phyloP scores from a whole-genome alignment of 2,113 vertebrate species.

The Ceyx melanurus region DNA sequence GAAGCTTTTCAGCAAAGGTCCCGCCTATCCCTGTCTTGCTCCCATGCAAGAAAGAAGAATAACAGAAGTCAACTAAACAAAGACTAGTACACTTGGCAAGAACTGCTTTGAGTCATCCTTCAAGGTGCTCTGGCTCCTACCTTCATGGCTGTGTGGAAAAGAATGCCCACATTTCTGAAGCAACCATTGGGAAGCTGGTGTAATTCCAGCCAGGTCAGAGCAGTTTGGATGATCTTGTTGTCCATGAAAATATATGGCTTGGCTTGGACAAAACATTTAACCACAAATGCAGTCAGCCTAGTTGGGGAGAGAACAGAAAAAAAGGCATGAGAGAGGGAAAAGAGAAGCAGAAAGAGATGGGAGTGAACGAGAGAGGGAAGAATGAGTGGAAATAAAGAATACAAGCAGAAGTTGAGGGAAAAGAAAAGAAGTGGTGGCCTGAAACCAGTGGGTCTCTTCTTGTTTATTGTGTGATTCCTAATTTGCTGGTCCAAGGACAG shows the following conservation, averaged over 20 bases:
- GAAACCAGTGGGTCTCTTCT: background rate
- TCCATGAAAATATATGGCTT: slow-evolving; percentile 78
- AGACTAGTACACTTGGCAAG: background rate
- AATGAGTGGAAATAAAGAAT: background rate
- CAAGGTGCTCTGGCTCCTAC: slow-evolving; percentile 55
- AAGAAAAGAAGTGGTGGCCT: background rate
- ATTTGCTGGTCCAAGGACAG: background rate
- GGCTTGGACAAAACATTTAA: slow-evolving; percentile 84
- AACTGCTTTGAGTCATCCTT: background rate
- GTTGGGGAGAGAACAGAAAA: background rate
- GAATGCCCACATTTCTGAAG: slow-evolving; percentile 80
- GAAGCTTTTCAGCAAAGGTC: background rate
- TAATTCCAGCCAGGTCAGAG: slow-evolving; percentile 76
- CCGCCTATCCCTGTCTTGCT: background rate
- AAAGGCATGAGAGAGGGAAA: background rate
- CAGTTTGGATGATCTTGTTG: slow-evolving; percentile 64
- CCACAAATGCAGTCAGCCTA: slow-evolving; percentile 88
- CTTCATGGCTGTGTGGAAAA: slow-evolving; percentile 83
- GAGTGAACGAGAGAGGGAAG: background rate
- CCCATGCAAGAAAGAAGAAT: background rate
- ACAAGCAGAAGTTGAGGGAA: background rate
- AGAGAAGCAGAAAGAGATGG: background rate
- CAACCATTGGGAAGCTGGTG: slow-evolving; percentile 77
- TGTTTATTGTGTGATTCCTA: background rate
- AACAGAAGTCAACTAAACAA: background rate